These are phyloP conservation scores for Sturnira hondurensis DNA, from an alignment of 2,113 vertebrate species.

Conservation along the genomic window DNA sequence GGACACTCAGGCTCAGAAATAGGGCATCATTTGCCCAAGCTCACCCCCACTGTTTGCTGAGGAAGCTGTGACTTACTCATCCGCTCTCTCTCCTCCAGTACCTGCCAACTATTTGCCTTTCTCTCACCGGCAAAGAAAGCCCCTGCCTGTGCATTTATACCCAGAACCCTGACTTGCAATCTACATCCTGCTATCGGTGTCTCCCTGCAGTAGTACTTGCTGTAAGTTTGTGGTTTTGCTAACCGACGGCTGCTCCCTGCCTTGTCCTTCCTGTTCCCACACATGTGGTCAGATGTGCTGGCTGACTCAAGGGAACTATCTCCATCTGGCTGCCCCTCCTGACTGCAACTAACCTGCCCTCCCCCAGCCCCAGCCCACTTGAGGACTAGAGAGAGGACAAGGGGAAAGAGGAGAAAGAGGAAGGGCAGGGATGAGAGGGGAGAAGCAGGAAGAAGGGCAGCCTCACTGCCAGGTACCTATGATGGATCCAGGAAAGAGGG, in stretches of 20 bases:
- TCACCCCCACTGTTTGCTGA: neutral
- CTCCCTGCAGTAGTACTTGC: neutral
- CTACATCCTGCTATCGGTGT: neutral
- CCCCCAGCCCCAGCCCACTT: fast-evolving
- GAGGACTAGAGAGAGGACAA: neutral
- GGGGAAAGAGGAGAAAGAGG: neutral
- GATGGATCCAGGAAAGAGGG: neutral
- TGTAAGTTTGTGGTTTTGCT: neutral
- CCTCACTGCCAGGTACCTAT: neutral
- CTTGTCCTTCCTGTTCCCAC: neutral
- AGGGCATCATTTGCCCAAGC: neutral
- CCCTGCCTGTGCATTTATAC: neutral
- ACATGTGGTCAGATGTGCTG: neutral
- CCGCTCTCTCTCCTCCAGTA: neutral
- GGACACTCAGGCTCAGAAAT: neutral
- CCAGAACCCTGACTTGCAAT: neutral
- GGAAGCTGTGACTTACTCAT: neutral
- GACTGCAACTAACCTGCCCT: neutral
- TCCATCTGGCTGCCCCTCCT: neutral
- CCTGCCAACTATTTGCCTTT: neutral
- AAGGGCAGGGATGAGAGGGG: neutral
- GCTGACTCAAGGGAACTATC: neutral
- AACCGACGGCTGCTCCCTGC: too few species aligned
- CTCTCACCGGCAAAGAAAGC: neutral
- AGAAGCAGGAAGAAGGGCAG: neutral